phyloP scores from a whole-genome alignment of 2,888 invertebrate genomes.

The Trimorus sp. region DNA sequence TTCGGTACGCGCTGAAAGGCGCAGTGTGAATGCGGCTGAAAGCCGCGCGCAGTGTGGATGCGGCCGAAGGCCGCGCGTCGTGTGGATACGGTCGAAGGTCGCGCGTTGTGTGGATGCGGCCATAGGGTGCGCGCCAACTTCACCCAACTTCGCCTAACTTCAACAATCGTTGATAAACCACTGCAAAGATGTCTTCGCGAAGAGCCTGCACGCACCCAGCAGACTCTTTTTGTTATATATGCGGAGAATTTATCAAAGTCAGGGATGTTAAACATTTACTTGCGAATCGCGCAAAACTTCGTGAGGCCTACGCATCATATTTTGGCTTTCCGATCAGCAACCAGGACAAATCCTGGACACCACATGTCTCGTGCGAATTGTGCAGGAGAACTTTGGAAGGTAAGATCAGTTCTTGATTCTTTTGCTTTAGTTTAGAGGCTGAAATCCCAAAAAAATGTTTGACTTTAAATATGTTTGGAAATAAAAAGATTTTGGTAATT shows the following conservation, averaged over 20 bases:
- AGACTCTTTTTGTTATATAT: slow-evolving; percentile 46
- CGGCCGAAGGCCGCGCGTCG: no score
- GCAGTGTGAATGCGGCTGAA: no score
- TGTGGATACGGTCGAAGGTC: no score
- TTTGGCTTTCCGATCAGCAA: slow-evolving; percentile 2
- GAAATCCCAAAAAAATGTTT: neutral
- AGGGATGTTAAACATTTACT: neutral
- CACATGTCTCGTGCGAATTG: slow-evolving; percentile 18
- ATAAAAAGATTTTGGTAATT: no score
- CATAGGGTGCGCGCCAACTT: no score
- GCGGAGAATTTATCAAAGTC: slow-evolving; percentile 68
- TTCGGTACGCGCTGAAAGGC: no score
- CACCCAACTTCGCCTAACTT: no score
- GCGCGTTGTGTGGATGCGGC: no score
- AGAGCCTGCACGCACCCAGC: slow-evolving; percentile 28
- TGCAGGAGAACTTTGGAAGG: slow-evolving; percentile 21
- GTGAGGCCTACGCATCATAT: slow-evolving; percentile 9
- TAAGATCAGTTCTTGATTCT: neutral
- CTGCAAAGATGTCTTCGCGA: no score
- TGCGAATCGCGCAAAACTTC: neutral
- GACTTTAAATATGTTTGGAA: neutral
- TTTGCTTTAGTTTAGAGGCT: neutral
- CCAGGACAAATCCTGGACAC: slow-evolving; percentile 34
- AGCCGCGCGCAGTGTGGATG: no score
- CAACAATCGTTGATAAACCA: no score